These are phyloP conservation scores for Cosmorhoe ocellata DNA, from an alignment of 2,888 invertebrate species.

Conservation along the genomic window DNA sequence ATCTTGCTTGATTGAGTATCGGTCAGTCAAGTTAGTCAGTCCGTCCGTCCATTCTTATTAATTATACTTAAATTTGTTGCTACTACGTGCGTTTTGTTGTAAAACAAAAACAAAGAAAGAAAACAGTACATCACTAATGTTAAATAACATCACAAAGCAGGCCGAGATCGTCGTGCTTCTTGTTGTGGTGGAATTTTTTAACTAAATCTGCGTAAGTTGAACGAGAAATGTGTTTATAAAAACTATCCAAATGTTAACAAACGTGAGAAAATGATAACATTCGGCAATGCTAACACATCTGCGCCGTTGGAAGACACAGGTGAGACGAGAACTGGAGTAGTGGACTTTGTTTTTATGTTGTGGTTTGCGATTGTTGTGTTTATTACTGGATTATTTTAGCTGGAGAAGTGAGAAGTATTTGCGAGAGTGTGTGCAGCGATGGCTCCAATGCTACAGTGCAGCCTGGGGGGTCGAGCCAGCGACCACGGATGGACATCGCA, in stretches of 20 bases:
- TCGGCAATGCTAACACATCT: constrained; percentile 68
- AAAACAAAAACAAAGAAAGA: no score
- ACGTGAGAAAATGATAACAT: constrained; percentile 75
- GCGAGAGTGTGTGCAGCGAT: constrained; percentile 80
- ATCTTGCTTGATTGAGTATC: no score
- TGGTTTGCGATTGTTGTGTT: constrained; percentile 42
- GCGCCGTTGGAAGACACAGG: constrained; percentile 73
- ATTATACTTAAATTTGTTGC: no score
- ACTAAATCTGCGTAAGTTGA: constrained; percentile 54
- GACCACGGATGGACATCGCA: constrained; percentile 93
- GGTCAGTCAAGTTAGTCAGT: no score
- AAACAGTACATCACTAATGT: constrained; percentile 62
- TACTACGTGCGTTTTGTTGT: no score
- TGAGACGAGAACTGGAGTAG: constrained; percentile 40
- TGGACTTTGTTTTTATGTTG: constrained; percentile 50
- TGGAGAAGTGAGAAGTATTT: constrained; percentile 79
- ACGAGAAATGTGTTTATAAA: constrained; percentile 53
- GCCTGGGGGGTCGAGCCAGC: constrained; percentile 61
- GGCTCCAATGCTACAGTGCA: constrained; percentile 78
- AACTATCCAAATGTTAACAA: constrained; percentile 68
- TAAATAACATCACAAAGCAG: constrained; percentile 70
- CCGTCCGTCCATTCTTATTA: no score
- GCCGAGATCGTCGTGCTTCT: constrained; percentile 52
- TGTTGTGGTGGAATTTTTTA: constrained; percentile 54
- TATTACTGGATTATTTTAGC: constrained; percentile 40